These are phyloP conservation scores for Misgurnus anguillicaudatus DNA, from an alignment of 2,113 vertebrate genomes.

Conservation along the genomic window DNA sequence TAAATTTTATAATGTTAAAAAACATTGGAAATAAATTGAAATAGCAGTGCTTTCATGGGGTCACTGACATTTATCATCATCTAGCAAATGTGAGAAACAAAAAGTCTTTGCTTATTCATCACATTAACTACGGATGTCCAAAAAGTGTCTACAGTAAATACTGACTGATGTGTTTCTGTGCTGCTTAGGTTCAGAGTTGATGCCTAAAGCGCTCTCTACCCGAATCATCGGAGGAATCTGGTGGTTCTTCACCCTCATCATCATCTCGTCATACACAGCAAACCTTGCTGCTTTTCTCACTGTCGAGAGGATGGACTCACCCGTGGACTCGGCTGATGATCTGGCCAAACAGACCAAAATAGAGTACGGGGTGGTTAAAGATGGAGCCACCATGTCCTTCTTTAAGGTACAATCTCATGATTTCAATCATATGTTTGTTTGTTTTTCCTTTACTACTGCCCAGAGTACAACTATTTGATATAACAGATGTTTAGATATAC, in stretches of 20 bases:
- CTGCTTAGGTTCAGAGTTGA: conserved; percentile 89
- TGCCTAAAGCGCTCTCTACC: conserved; percentile 98
- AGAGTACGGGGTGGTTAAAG: conserved; percentile 94
- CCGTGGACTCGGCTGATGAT: conserved; percentile 94
- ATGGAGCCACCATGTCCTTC: conserved; percentile 97
- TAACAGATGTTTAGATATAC: too few species aligned
- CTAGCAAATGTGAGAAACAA: too few species aligned
- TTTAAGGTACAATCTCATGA: conserved; percentile 83
- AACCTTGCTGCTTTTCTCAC: conserved; percentile 97
- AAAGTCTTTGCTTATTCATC: too few species aligned
- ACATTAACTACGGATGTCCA: too few species aligned
- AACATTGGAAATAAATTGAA: too few species aligned
- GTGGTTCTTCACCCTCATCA: conserved; percentile 99
- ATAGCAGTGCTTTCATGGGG: too few species aligned
- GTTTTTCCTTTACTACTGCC: too few species aligned
- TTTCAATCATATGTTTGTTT: neutral
- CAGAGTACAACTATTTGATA: too few species aligned
- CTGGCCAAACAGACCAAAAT: conserved; percentile 98
- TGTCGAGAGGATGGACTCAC: conserved; percentile 96
- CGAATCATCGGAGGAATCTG: conserved; percentile 98
- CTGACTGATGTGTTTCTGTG: conserved; percentile 4
- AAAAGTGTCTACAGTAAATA: too few species aligned
- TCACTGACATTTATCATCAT: too few species aligned
- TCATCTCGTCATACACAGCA: conserved; percentile 98
- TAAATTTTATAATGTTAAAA: too few species aligned